Evolutionary conservation across 1,140 invertebrate species (phyloP).

Genomic region (Heterodera schachtii): DNA sequence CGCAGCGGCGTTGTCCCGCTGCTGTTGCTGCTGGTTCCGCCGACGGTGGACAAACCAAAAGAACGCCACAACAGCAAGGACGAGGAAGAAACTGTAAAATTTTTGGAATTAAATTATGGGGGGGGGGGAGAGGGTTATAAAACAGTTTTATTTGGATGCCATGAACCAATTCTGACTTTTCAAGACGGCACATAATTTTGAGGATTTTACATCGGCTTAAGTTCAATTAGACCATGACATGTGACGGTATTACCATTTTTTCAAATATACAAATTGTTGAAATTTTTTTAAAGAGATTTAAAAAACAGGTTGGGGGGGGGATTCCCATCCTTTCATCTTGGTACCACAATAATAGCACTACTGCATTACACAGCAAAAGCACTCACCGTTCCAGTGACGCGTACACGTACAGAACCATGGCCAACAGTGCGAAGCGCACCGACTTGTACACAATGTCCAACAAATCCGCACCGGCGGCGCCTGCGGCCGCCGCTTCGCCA

Average conservation of each 20-base stretch:
- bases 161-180: background rate
- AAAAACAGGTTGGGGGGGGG: too few species aligned
- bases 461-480: background rate
- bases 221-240: too few species aligned
- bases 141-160: too few species aligned
- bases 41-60: slow-evolving; percentile 16
- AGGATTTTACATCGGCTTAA: too few species aligned
- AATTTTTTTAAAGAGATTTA: too few species aligned
- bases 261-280: too few species aligned
- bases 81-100: slow-evolving; percentile 2
- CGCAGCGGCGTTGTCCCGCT: background rate
- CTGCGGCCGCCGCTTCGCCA: background rate
- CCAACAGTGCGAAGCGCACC: slow-evolving; percentile 25
- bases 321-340: too few species aligned
- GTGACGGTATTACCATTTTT: too few species aligned
- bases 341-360: too few species aligned
- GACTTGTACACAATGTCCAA: slow-evolving; percentile 26
- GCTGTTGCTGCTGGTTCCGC: background rate
- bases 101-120: too few species aligned
- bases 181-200: background rate
- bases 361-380: too few species aligned
- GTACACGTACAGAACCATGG: slow-evolving; percentile 24
- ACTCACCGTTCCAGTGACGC: slow-evolving; percentile 22
- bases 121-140: too few species aligned
- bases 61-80: background rate